Base-by-base conservation (phyloP, 2,797 vertebrate species). In the Botia kubotai region DNA sequence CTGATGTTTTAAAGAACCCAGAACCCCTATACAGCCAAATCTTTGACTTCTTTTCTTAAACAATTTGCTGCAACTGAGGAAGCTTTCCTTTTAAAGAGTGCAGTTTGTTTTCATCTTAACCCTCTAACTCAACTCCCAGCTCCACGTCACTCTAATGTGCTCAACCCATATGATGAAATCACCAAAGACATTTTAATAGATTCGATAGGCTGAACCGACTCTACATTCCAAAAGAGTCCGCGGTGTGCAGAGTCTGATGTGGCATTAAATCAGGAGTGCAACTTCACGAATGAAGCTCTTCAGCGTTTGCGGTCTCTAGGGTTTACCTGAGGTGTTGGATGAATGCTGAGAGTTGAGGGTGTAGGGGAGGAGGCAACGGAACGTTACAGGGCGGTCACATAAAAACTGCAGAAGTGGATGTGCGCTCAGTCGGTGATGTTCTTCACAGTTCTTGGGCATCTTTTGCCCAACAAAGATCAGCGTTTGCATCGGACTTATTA, bases 371-470 rank as follows among this genome's bases (percentile, higher is more conserved):
- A 90, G 92, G 91, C 88, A 86, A 75, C 80, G 83, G 88, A 87
- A 87, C 89, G 88, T 87, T 91, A 92, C 90, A 92, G 93, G 94
- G 94, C 93, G 94, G 92, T 93, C 91, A 89, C 93, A 94, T 94
- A 94, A 94, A 95, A 94, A 92, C 90, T 90, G 90, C 90, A 90
- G 86, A 89, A 87, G 83, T 88, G 90, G 91, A 93, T 93, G 92
- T 90, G 90, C 85, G 91, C 92, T 92, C 93, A 94, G 84, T 92
- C 91, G 89, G 86, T 87, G 88, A 90, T 77, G 81, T 84, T 86
- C 84, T 84, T 86, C 84, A 81, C 66, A 88, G 78, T 83, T 53
- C 85, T 82, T 86, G 26, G 62, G 33, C 62, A 65, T 65, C 16
- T 16, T 17, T 65, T 89, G 87, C 87, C 87, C 89, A 85, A 88